Evolutionary conservation across 2,797 vertebrate genomes (phyloP), one percentile per base, ranked within the genome.

Genomic region (Myiotriccus ornatus): DNA sequence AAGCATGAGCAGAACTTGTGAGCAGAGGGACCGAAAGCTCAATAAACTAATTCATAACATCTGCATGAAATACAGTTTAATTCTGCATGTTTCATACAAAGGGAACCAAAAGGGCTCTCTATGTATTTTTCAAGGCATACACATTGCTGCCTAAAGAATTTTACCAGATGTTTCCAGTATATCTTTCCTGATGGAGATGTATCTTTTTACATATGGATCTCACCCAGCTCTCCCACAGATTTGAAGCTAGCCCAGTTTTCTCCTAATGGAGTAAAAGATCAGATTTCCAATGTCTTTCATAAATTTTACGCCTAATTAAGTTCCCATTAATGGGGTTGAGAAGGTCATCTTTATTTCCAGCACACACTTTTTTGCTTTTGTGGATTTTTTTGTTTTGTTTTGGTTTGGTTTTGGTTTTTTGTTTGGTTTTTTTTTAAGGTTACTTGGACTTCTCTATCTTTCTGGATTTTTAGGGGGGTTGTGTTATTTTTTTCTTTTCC

Each of bases 81-180:
- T 95, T 89, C 68, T 43, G 43, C 0, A 0, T 65, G 28, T 56
- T 46, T 65, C 8, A 2, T 67, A 77, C 49, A 67, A 60, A 87
- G 56, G 21, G 16, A 28, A 82, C 37, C 27, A 53, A 79, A 90
- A 84, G 37, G 14, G 1, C 32, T 79, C 47, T 50, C 9, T 15
- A 6, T 53, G 15, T 67, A 34, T 70, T 65, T 94, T 93, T 71
- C 46, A 86, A 93, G 77, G 77, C 1, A 1, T 70, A 41, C 25
- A 44, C 14, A 43, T 57, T 1, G 2, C 16, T 76, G 73, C 37
- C 65, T 77, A 76, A 78, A 94, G 44, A 76, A 69, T 44, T 84
- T 84, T 70, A 71, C 73, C 94, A 96, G 82, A 91, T 96, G 91
- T 93, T 92, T 94, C 73, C 81, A 86, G 81, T 89, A 57, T 53